These are phyloP conservation scores for Sturnus vulgaris DNA, from an alignment of 2,113 vertebrate species.

Conservation along the genomic window DNA sequence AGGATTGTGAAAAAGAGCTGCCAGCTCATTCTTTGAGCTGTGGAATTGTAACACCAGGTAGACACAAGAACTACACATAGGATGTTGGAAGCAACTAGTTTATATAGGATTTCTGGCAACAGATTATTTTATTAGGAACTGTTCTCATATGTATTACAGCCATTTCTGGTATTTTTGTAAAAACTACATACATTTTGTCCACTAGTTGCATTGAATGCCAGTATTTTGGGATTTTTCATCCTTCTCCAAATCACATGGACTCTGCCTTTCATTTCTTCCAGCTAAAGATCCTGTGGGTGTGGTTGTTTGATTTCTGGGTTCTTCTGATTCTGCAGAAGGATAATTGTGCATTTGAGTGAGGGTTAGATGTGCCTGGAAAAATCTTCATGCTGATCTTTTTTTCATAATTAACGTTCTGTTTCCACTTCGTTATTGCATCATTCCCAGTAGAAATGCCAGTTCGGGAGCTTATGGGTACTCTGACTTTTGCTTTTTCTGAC, in stretches of 20 bases:
- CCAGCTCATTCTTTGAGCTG: not conserved
- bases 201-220: not conserved
- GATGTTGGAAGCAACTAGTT: not conserved
- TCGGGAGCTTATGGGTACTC: not conserved
- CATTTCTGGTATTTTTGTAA: not conserved
- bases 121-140: not conserved
- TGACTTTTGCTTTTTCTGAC: not conserved
- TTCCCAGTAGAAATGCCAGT: not conserved
- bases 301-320: not conserved
- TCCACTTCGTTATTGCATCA: not conserved
- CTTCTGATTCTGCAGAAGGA: not conserved
- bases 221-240: not conserved
- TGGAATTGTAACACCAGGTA: not conserved
- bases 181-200: not conserved
- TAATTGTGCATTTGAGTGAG: not conserved
- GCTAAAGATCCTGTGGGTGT: not conserved
- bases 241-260: not conserved
- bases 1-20: not conserved
- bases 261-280: not conserved
- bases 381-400: not conserved
- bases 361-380: not conserved
- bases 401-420: not conserved
- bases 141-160: not conserved
- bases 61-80: not conserved
- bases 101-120: not conserved